These are phyloP conservation scores for Entosphenus tridentatus DNA, from an alignment of 2,113 vertebrate species.

Conservation along the genomic window DNA sequence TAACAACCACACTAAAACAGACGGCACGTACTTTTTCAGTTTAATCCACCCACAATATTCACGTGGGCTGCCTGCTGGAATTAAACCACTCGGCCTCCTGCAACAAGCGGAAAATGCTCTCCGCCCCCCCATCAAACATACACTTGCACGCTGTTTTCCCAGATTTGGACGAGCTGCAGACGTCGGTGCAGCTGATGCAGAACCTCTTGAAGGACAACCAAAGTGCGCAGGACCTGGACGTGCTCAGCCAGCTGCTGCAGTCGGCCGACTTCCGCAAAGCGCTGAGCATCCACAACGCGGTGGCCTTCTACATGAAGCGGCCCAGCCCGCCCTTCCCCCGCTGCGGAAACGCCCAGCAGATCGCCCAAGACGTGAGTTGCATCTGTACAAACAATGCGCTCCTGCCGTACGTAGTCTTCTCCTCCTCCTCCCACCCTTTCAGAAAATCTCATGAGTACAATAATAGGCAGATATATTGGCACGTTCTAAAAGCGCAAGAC, in stretches of 20 bases:
- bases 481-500: no score
- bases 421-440: no score
- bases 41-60: neutral
- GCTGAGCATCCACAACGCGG: slow-evolving; percentile 49
- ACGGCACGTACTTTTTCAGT: no score
- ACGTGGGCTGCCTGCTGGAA: neutral
- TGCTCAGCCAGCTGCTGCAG: slow-evolving; percentile 51
- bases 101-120: neutral
- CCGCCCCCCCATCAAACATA: neutral
- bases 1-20: no score
- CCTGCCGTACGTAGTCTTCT: no score
- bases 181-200: slow-evolving; percentile 50
- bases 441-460: no score
- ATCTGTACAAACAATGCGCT: no score
- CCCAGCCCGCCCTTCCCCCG: slow-evolving; percentile 55
- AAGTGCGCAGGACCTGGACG: slow-evolving; percentile 60
- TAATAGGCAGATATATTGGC: no score
- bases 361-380: slow-evolving; percentile 51
- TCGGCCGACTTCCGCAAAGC: slow-evolving; percentile 62
- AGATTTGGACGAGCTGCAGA: slow-evolving; percentile 60
- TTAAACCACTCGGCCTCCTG: neutral
- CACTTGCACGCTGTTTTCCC: slow-evolving; percentile 8
- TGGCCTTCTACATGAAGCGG: slow-evolving; percentile 49
- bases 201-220: slow-evolving; percentile 47
- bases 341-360: slow-evolving; percentile 44